Percentiles rank a stretch among this genome's conserved stretches.
Evolutionary conservation across 2,888 invertebrate species (phyloP).

Genomic region (Dascillus cervinus): DNA sequence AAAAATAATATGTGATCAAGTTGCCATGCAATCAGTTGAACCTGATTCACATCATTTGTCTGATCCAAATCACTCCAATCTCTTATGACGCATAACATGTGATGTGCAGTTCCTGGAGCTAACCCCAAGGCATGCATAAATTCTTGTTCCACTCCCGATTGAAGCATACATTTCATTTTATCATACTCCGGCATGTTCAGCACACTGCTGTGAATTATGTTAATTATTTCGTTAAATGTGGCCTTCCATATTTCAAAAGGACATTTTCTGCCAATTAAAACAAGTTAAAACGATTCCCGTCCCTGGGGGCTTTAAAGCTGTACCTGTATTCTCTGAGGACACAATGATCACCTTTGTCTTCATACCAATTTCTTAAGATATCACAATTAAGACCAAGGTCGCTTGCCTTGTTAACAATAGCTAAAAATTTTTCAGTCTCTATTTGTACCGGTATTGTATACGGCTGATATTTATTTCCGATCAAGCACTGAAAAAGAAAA

Average conservation of each 20-base stretch:
- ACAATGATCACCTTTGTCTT: no score
- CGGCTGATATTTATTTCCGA: no score
- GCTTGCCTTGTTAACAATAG: no score
- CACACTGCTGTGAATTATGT: slow-evolving; percentile 5
- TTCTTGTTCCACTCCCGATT: slow-evolving; percentile 15
- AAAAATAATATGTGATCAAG: no score
- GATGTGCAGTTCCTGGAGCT: slow-evolving; percentile 34
- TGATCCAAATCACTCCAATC: slow-evolving; percentile 29
- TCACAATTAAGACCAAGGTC: no score
- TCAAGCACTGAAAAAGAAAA: no score
- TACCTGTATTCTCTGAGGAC: no score
- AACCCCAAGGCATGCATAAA: slow-evolving; percentile 24
- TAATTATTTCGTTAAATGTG: slow-evolving; percentile 7
- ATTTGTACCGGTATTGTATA: no score
- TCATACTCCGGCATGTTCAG: slow-evolving; percentile 3
- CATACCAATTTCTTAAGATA: no score
- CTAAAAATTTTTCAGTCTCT: no score
- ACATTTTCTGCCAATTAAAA: slow-evolving; percentile 13
- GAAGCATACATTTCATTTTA: slow-evolving; percentile 8
- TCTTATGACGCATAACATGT: slow-evolving; percentile 35
- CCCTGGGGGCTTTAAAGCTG: no score
- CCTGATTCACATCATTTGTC: slow-evolving; percentile 8
- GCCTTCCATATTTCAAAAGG: slow-evolving; percentile 11
- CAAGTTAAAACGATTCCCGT: no score
- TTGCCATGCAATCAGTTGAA: not conserved